These are phyloP conservation scores for Drosophila guanche DNA, from an alignment of 1,140 invertebrate genomes.

Conservation along the genomic window DNA sequence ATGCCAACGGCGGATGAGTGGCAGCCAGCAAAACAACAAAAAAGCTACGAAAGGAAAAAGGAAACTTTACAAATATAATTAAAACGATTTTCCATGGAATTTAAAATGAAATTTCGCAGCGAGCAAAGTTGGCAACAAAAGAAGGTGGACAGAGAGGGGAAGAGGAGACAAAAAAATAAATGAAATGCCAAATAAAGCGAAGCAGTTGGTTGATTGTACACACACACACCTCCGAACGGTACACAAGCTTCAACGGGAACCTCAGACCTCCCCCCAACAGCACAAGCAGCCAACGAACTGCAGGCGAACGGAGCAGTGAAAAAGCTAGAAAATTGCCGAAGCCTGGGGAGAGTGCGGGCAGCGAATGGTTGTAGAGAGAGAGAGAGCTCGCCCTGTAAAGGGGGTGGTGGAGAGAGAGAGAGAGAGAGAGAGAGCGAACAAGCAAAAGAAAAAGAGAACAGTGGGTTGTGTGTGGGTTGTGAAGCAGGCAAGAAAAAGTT, in stretches of 20 bases:
- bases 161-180: conserved; percentile 44
- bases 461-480: conserved; percentile 15
- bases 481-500: conserved; percentile 47
- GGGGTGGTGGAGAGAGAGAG: conserved; percentile 1
- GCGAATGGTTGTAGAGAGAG: conserved; percentile 5
- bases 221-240: conserved; percentile 18
- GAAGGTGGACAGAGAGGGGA: not conserved
- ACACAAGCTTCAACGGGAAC: conserved; percentile 6
- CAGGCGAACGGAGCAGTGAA: conserved; percentile 51
- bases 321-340: conserved; percentile 77
- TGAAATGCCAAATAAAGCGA: conserved; percentile 72
- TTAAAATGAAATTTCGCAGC: conserved; percentile 74
- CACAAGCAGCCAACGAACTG: conserved; percentile 68
- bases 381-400: not conserved
- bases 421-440: conserved; percentile 16
- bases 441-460: conserved; percentile 23
- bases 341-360: conserved; percentile 11
- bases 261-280: conserved; percentile 12
- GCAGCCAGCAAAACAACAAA: conserved; percentile 12
- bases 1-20: conserved; percentile 17
- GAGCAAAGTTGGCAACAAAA: conserved; percentile 51
- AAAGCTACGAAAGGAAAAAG: conserved; percentile 12
- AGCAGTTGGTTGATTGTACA: conserved; percentile 60
- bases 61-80: conserved; percentile 77
- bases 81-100: conserved; percentile 81